Base-by-base conservation (phyloP, 1,140 invertebrate species). In the Wiebesia pumilae region DNA sequence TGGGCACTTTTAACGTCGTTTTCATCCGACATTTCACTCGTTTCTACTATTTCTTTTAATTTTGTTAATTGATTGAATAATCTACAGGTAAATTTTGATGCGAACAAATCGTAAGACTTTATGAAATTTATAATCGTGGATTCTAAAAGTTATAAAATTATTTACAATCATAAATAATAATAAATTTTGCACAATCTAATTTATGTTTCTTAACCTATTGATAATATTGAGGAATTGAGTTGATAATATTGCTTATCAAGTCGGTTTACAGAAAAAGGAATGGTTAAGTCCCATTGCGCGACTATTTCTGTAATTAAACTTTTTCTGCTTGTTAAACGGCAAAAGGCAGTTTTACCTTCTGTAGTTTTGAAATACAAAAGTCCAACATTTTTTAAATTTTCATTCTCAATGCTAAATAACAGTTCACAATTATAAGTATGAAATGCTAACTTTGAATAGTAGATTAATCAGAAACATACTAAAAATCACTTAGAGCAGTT, bases 321-420 rank as follows among this genome's bases (percentile, higher is more conserved):
- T 54, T 78, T 86, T 65, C 80, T 43, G n/a, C 65, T 69, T 54
- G 69, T 83, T 38, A 86, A 65, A 9, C 85, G 85, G 47, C 71
- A 86, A 2, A 86, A 62, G 2, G 69, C 85, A 3, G 81, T 24
- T 54, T 78, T 78, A 0, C 85, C 85, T n/a, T 86, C 80, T 19
- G 79, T 38, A 7, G 0, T 83, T 69, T 75, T 38, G 0, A 83
- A 69, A 54, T 86, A 86, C 16, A 4, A 21, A 30, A 21, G 27
- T 9, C 54, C 54, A 24, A 43, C 54, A 24, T 54, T 78, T 54
- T 78, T 38, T 9, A 78, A 81, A 30, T 79, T 58, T 54, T 81
- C 33, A 40, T 62, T 43, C 21, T 87, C 83, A 58, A 12, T 38
- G 30, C 83, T 80, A 62, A 78, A 47, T 67, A 77, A n/a, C 16